Base-by-base conservation (phyloP, 2,797 vertebrate species). In the Phoeniculus purpureus region DNA sequence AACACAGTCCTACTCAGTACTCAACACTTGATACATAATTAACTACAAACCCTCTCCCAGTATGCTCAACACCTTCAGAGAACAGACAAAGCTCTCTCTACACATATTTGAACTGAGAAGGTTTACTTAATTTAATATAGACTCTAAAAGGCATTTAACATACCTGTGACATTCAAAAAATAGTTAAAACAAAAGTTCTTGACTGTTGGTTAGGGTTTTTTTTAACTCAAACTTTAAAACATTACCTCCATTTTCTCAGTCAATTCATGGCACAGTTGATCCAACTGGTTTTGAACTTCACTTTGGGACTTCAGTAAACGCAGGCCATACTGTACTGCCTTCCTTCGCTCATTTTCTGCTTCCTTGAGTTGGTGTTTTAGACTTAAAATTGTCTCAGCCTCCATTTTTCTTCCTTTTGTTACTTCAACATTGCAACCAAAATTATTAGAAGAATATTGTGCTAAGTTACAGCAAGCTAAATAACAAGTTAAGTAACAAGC, bases 281-380 rank as follows among this genome's bases (percentile, higher is more conserved):
- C 98, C 94, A 99, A 62, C n/a, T 97, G 97, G 93, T 96, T 98
- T 83, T 99, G 98, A 75, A 99, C 59, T n/a, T 99, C 98, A 88
- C 95, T 96, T 68, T 99, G 98, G 82, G 98, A 98, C 94, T 99
- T 98, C 90, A 99, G 76, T 2, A 99, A 97, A 43, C 98, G 97
- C 87, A 99, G 95, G 11, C 99, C 99, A 90, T 99, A 99, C 6
- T 98, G 98, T 6, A 98, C 99, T 21, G 99, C 99, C 91, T 98
- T 98, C 7, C 97, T 98, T 51, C 98, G 91, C 81, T 99, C 98
- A 4, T 98, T 97, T 87, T 99, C 98, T 3, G 94, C 97, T 94
- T 98, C 98, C 91, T 96, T 98, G 54, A 99, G 97, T 81, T 97
- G 97, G 8, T 92, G 62, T 58, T 84, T 96, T 55, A 98, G 97